These are phyloP conservation scores for Neogobius melanostomus DNA, from an alignment of 2,113 vertebrate species.

Conservation along the genomic window DNA sequence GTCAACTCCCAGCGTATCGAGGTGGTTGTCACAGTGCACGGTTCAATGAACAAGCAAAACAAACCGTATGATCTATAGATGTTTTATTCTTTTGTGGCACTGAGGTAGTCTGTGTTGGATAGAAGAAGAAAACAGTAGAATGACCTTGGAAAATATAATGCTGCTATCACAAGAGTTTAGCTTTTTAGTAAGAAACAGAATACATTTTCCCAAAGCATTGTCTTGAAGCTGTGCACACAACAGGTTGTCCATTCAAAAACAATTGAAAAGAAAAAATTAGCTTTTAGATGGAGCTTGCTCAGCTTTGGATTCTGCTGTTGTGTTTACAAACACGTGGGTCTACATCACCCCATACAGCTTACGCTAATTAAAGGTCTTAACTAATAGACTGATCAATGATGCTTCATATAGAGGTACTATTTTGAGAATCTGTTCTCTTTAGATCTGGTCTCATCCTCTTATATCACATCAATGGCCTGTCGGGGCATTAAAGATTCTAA, in stretches of 20 bases:
- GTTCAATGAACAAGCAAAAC: constrained; percentile 25
- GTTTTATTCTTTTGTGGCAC: not conserved
- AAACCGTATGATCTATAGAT: not conserved
- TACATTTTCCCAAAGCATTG: not conserved
- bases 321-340: not conserved
- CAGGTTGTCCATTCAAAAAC: not conserved
- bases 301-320: not conserved
- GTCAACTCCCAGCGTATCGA: constrained; percentile 98
- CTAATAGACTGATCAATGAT: constrained; percentile 6
- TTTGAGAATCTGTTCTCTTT: constrained; percentile 2
- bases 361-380: not conserved
- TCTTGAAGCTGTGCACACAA: not conserved
- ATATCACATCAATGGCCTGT: not conserved
- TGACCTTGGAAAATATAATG: not conserved
- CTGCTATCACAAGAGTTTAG: not conserved
- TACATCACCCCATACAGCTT: not conserved
- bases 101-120: not conserved
- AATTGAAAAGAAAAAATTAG: not conserved
- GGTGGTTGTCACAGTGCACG: constrained; percentile 82
- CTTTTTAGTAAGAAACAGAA: not conserved
- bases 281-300: not conserved
- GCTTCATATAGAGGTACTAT: not conserved
- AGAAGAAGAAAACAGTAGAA: not conserved
- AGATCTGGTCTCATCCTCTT: not conserved
- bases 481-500: not conserved